These are phyloP conservation scores for Pseudoips prasinana DNA, from an alignment of 2,888 invertebrate species.

Conservation along the genomic window DNA sequence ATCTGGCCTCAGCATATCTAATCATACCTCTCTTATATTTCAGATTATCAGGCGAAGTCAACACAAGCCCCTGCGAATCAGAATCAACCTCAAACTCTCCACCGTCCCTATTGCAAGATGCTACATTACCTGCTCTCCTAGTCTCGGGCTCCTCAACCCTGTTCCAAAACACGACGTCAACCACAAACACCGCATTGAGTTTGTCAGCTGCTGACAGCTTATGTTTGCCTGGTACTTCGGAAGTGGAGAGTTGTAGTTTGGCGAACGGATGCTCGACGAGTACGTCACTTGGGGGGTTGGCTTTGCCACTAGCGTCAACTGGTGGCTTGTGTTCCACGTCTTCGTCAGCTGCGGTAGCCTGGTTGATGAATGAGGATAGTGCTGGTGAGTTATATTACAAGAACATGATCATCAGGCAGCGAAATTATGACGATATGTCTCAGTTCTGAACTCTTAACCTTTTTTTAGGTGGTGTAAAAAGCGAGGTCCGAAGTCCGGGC, in stretches of 20 bases:
- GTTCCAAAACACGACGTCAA: conserved; percentile 65
- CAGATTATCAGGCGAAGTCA: conserved; percentile 74
- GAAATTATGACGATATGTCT: too few relatives aligned
- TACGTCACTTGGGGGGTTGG: conserved; percentile 54
- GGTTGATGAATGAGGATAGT: conserved; percentile 82
- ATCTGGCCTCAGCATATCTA: too few relatives aligned
- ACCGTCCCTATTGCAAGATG: conserved; percentile 70
- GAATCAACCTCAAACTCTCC: conserved; percentile 85
- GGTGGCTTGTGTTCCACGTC: conserved; percentile 70
- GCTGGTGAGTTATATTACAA: conserved; percentile 68
- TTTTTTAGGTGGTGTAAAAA: conserved; percentile 83
- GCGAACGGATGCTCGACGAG: conserved; percentile 71
- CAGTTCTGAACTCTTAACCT: too few relatives aligned
- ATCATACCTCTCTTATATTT: conserved; percentile 37
- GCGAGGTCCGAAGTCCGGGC: conserved; percentile 87
- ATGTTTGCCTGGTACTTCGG: conserved; percentile 46
- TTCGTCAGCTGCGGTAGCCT: conserved; percentile 73
- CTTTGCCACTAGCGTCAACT: conserved; percentile 65
- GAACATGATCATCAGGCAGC: too few relatives aligned
- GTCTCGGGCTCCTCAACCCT: conserved; percentile 68
- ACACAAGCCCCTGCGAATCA: conserved; percentile 82
- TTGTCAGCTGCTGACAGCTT: conserved; percentile 51
- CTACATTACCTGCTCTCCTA: conserved; percentile 67
- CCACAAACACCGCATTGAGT: conserved; percentile 43
- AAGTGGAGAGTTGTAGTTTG: conserved; percentile 62